Evolutionary conservation across 2,888 invertebrate species (phyloP).

Genomic region (Ctenicera cuprea): DNA sequence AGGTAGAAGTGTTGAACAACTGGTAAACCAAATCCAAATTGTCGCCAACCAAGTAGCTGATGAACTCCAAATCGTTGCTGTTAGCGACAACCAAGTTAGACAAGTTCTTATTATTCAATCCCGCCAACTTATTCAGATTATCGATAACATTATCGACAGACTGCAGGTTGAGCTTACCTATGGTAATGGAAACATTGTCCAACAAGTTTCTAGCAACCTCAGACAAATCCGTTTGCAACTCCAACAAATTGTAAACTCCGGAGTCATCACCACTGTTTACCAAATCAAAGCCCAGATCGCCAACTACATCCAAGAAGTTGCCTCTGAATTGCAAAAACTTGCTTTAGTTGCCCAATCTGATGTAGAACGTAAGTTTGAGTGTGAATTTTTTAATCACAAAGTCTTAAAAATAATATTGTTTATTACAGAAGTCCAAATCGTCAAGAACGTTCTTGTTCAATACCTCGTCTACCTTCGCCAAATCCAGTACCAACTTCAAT

Average conservation of each 20-base stretch:
- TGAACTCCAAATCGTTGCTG: constrained; percentile 13
- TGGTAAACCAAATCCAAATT: constrained; percentile 26
- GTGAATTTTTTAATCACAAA: not conserved
- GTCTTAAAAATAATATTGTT: not conserved
- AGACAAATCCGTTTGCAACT: constrained; percentile 22
- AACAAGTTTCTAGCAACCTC: constrained; percentile 1
- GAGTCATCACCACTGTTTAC: constrained; percentile 22
- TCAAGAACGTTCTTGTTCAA: constrained; percentile 26
- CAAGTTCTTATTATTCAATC: constrained; percentile 25
- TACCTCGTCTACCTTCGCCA: constrained; percentile 30
- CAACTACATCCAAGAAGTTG: constrained; percentile 3
- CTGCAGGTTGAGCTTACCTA: constrained; percentile 7
- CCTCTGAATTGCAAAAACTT: constrained; percentile 3
- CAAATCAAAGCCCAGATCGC: constrained; percentile 25
- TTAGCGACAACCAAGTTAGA: constrained; percentile 4
- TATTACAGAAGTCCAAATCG: constrained; percentile 5
- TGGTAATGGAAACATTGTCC: not conserved
- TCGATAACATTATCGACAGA: constrained; percentile 31
- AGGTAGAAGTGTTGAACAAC: constrained; percentile 1
- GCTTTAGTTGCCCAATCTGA: not conserved
- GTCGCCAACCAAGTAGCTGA: not conserved
- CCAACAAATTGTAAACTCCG: constrained; percentile 18
- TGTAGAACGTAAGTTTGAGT: constrained; percentile 16
- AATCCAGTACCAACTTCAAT: constrained; percentile 7
- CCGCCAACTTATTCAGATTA: constrained; percentile 27